Percentiles rank a stretch among this genome's conserved stretches.
These are phyloP conservation scores for Ciconia boyciana DNA, from an alignment of 2,113 vertebrate species.

Conservation along the genomic window DNA sequence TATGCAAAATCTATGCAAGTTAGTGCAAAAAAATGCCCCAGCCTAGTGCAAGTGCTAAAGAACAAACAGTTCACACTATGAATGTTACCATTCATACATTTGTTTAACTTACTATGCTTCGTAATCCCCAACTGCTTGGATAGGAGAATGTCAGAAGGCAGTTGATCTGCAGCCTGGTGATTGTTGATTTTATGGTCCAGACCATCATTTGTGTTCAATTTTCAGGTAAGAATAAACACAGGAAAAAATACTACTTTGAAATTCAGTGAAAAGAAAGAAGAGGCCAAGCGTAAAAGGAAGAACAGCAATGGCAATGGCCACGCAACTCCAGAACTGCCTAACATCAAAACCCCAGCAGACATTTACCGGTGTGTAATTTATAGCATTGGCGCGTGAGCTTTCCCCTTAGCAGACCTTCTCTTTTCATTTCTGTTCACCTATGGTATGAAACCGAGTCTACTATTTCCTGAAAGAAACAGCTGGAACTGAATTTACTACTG, in stretches of 20 bases:
- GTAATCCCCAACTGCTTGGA: not conserved
- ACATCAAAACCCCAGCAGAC: conserved; percentile 88
- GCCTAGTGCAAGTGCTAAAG: not conserved
- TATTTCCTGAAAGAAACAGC: not conserved
- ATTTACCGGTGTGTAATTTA: conserved; percentile 84
- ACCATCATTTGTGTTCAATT: conserved; percentile 32
- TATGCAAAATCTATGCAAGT: not conserved
- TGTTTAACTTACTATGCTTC: not conserved
- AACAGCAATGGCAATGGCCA: conserved; percentile 81
- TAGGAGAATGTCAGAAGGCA: not conserved
- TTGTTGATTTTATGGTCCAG: conserved; percentile 26
- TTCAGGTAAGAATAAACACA: conserved; percentile 96
- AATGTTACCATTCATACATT: not conserved
- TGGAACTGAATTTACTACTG: not conserved
- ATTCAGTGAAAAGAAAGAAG: conserved; percentile 95
- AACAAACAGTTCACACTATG: not conserved
- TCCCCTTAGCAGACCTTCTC: not conserved
- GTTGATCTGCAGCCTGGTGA: not conserved
- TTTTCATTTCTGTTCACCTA: not conserved
- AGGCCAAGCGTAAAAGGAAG: conserved; percentile 90
- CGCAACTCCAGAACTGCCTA: conserved; percentile 78
- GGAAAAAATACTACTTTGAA: conserved; percentile 95
- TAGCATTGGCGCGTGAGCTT: fast-evolving
- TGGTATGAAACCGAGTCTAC: not conserved
- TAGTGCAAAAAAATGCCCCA: not conserved